Evolutionary conservation across 2,888 invertebrate genomes (phyloP), one percentile per base, ranked within the genome.

Genomic region (Diaperis boleti): DNA sequence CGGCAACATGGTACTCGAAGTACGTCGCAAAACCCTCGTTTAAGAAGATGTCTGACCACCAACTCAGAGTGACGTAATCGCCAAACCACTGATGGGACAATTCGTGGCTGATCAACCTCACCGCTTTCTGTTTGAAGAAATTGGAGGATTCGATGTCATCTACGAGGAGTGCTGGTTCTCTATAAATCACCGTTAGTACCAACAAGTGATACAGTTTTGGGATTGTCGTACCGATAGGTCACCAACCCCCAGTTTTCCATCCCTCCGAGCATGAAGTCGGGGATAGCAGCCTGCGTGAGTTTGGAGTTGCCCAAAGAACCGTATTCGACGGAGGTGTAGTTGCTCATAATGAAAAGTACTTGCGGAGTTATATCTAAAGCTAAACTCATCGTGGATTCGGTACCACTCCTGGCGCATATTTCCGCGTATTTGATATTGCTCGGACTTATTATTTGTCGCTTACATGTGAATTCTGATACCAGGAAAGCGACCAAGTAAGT

Each of bases 171-270:
- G 62, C 63, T 1, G 57, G 39, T 66, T 75, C 75, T 41, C 74
- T 50, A 31, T 20, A 39, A 26, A 2, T 29, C 29, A 17, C 54
- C 39, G 56, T 20, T 29, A 50, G 11, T 22, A 4, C 31, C 31
- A n/a, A 45, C 11, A 26, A 2, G 3, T 14, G 10, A 47, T 29
- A 14, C 8, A 14, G 2, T n/a, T n/a, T n/a, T n/a, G n/a, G n/a
- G n/a, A n/a, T n/a, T 29, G 18, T 1, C 20, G 6, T 26, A 26
- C 13, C 17, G 13, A 29, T 18, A 13, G 11, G 92, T 92, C 20
- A 94, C 90, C 35, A 96, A 81, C 3, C 96, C 96, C 95, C 96
- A 96, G 78, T 96, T 96, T 78, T 96, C 95, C 95, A 95, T 96
- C 33, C 94, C 95, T 13, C 91, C 91, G 65, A 91, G 89, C 18